Percentiles rank a stretch among this genome's conserved stretches.
Conservation (phyloP, 2,888 invertebrate genomes). For the Bellardia pandia region DNA sequence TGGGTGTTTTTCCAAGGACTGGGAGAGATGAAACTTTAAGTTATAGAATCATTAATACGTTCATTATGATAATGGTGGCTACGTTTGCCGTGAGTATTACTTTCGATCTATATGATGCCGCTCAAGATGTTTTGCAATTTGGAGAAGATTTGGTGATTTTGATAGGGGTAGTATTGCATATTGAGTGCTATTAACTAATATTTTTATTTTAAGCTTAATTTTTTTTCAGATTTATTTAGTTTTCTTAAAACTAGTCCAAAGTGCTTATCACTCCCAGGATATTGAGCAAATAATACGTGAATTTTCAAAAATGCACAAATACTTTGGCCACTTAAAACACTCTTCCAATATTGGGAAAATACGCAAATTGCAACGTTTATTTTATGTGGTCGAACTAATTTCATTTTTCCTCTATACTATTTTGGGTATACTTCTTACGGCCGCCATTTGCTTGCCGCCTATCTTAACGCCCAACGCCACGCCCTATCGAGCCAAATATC, state of each 20-base stretch:
- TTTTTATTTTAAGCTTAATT: neutral
- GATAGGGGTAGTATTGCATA: constrained; percentile 74
- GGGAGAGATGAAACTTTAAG: constrained; percentile 29
- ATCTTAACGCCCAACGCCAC: constrained; percentile 73
- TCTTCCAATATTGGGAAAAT: constrained; percentile 64
- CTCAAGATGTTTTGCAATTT: constrained; percentile 73
- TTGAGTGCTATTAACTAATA: neutral
- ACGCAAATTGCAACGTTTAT: constrained; percentile 74
- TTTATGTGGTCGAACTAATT: constrained; percentile 75
- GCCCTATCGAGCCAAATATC: constrained; percentile 77
- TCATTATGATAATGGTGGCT: constrained; percentile 30
- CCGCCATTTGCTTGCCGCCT: constrained; percentile 77
- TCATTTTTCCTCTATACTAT: constrained; percentile 58
- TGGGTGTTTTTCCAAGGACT: constrained; percentile 32
- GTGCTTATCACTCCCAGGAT: constrained; percentile 68
- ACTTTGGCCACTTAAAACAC: constrained; percentile 64
- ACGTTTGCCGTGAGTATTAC: constrained; percentile 72
- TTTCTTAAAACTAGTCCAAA: constrained; percentile 74
- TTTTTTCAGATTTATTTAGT: constrained; percentile 77
- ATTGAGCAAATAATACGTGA: constrained; percentile 75
- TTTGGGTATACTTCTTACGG: constrained; percentile 74
- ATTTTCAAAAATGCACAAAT: constrained; percentile 55
- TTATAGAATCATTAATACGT: constrained; percentile 13
- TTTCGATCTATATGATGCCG: constrained; percentile 75
- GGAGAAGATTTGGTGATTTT: constrained; percentile 76